These are phyloP conservation scores for Cantharis lateralis DNA, from an alignment of 2,888 invertebrate species.

Conservation along the genomic window DNA sequence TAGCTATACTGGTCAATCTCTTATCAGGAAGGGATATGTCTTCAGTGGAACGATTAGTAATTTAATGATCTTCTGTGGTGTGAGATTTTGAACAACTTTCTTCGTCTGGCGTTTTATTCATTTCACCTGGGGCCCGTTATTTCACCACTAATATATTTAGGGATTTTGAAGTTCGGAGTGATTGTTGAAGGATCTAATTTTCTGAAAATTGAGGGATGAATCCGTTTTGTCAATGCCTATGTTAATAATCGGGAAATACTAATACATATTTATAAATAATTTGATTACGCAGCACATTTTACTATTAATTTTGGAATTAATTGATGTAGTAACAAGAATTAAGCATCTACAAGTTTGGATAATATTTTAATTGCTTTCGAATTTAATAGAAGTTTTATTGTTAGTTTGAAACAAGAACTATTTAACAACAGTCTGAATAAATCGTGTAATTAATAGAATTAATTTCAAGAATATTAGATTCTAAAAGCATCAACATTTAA, in stretches of 20 bases:
- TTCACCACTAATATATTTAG: too few relatives aligned
- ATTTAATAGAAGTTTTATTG: not conserved
- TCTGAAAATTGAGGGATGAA: too few relatives aligned
- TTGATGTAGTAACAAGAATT: not conserved
- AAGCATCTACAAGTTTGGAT: not conserved
- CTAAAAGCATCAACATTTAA: slow-evolving; percentile 28
- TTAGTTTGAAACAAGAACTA: not conserved
- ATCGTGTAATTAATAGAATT: not conserved
- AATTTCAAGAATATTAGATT: slow-evolving; percentile 7
- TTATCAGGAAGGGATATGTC: too few relatives aligned
- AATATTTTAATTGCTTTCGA: not conserved
- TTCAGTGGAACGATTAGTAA: too few relatives aligned
- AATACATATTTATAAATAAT: not conserved
- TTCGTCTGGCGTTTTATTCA: too few relatives aligned
- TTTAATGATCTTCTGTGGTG: too few relatives aligned
- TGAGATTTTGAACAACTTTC: too few relatives aligned
- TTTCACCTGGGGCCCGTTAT: too few relatives aligned
- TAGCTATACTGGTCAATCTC: too few relatives aligned
- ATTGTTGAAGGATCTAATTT: too few relatives aligned
- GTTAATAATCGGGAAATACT: not conserved
- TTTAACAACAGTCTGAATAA: not conserved
- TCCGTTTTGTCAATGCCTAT: too few relatives aligned
- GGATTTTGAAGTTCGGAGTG: too few relatives aligned
- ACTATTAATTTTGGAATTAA: not conserved
- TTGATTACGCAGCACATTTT: not conserved